Conservation (phyloP, 2,113 vertebrate species). For the Hippocampus barbouri region DNA sequence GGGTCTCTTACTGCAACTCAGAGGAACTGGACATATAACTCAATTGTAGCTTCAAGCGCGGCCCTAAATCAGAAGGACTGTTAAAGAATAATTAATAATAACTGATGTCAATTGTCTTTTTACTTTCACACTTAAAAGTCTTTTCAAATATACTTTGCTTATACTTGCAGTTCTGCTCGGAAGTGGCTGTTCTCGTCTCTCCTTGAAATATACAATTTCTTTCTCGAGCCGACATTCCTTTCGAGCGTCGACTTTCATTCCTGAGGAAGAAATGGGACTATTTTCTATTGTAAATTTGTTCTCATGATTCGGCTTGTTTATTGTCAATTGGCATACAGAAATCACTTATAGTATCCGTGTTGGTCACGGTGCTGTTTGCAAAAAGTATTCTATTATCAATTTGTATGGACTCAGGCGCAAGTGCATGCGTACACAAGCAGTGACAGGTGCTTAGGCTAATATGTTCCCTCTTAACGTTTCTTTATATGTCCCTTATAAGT, state of each 20-base stretch:
- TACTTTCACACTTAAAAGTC: not conserved
- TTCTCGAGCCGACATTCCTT: not conserved
- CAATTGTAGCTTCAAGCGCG: not conserved
- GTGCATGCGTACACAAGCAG: not conserved
- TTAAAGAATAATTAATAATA: not conserved
- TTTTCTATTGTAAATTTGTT: not conserved
- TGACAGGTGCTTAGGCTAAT: constrained; percentile 36
- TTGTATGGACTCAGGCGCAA: too few relatives aligned
- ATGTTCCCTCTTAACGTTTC: constrained; percentile 21
- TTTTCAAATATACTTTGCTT: not conserved
- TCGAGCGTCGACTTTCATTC: not conserved
- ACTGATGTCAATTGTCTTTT: not conserved
- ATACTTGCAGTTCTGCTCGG: not conserved
- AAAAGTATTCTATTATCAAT: too few relatives aligned
- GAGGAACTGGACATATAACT: too few relatives aligned
- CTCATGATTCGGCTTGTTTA: constrained; percentile 36
- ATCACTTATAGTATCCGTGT: constrained; percentile 16
- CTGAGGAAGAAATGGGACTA: not conserved
- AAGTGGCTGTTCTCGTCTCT: not conserved
- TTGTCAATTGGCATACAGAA: constrained; percentile 53
- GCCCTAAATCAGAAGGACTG: not conserved
- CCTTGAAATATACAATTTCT: not conserved
- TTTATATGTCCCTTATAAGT: not conserved
- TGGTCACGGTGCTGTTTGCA: too few relatives aligned
- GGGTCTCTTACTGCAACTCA: too few relatives aligned